Evolutionary conservation across 2,888 invertebrate species (phyloP).

Genomic region (Schizaphis graminum): DNA sequence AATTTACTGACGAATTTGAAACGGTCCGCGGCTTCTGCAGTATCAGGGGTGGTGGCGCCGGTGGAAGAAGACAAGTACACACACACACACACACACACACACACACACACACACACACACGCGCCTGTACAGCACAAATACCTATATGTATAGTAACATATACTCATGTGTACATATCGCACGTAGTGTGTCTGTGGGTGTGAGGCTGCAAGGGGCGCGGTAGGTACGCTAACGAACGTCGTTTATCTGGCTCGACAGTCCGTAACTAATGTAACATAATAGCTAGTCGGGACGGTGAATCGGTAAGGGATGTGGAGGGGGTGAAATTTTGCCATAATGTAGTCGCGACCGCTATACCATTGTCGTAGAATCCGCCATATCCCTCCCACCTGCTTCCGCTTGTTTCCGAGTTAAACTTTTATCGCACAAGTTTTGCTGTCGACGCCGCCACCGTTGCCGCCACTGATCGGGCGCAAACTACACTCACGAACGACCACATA

Average conservation of each 20-base stretch:
- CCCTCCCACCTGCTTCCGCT: not conserved
- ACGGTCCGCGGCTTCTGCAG: constrained; percentile 4
- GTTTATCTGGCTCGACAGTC: constrained; percentile 60
- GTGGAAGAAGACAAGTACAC: not conserved
- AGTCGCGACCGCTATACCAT: constrained; percentile 33
- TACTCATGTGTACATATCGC: not conserved
- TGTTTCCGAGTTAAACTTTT: constrained; percentile 33
- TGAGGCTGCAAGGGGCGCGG: not conserved
- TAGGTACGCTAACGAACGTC: constrained; percentile 44
- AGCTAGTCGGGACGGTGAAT: not conserved
- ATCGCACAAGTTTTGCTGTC: constrained; percentile 40
- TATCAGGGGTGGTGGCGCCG: not conserved
- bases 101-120: too few species aligned
- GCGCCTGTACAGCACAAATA: not conserved
- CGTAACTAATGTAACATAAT: constrained; percentile 60
- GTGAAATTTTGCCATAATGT: constrained; percentile 41
- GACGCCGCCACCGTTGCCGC: not conserved
- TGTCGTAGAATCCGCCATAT: constrained; percentile 8
- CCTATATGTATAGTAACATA: not conserved
- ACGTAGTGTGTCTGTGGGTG: not conserved
- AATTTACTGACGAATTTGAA: constrained; percentile 4
- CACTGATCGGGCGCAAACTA: not conserved
- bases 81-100: too few species aligned
- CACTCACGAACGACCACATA: not conserved
- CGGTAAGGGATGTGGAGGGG: not conserved